Evolutionary conservation across 1,140 invertebrate genomes (phyloP), one percentile per base, ranked within the genome.

Genomic region (Drosophila repleta): DNA sequence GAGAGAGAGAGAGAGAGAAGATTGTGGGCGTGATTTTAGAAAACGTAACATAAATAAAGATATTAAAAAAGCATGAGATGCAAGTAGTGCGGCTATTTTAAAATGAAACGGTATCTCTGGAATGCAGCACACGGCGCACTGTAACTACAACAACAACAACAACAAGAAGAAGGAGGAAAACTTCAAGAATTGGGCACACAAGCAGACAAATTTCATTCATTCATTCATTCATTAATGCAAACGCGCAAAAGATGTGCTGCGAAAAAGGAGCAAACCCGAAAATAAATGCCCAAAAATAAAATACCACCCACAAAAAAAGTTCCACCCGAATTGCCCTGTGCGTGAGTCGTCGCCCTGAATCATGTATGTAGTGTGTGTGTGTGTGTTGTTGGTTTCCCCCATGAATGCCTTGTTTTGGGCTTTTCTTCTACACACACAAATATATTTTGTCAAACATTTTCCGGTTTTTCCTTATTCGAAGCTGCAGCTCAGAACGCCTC

Each of bases 401-500:
- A 58, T 51, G 52, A 41, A 52, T 68, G 56, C 18, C 73, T 60
- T 71, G 55, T 57, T 69, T 72, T 69, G 64, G 68, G 46, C 60
- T 74, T 80, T 79, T 74, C 80, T 35, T 76, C 64, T 74, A 58
- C 56, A 70, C 53, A 48, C 70, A 66, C 35, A 66, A 13, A 64
- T 55, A 84, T 58, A 84, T 84, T 78, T 87, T 79, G 82, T 79
- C 79, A 88, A 87, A 73, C 72, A 79, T 74, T 83, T 74, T 87
- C 83, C 83, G 83, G 83, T 87, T 87, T 88, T 87, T 88, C 83
- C 83, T 82, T 83, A 76, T 88, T 87, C 39, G 69, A 79, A 76
- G 72, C 76, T 85, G 82, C 82, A 85, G 74, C 49, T 63, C 37
- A 57, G 29, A 68, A 68, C 43, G 64, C 64, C 64, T 49, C 57